These are phyloP conservation scores for Trichomycterus rosablanca DNA, from an alignment of 2,113 vertebrate species.

Conservation along the genomic window DNA sequence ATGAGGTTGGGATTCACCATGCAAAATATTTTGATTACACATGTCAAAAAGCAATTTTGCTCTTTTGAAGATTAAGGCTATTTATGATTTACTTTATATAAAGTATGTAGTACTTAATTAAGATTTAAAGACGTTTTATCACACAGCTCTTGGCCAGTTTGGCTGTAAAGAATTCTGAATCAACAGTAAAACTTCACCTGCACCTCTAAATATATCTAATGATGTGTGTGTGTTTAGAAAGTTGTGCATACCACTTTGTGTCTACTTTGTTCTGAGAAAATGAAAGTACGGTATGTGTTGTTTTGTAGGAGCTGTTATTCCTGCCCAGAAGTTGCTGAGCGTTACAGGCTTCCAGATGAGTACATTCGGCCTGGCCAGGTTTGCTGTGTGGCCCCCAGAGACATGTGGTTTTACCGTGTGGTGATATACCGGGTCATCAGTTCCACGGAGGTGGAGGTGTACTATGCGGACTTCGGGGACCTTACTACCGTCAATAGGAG, in stretches of 20 bases:
- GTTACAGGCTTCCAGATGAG: conserved; percentile 73
- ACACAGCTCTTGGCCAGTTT: too few species aligned
- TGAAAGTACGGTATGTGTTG: not conserved
- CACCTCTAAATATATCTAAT: not conserved
- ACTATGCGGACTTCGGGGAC: conserved; percentile 83
- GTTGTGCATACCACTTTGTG: too few species aligned
- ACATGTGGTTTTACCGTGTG: conserved; percentile 85
- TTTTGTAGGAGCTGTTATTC: conserved; percentile 77
- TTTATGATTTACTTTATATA: too few species aligned
- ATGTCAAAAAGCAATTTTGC: too few species aligned
- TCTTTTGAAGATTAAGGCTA: too few species aligned
- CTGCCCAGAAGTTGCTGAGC: conserved; percentile 69
- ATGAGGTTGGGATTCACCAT: conserved; percentile 93
- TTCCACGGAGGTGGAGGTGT: conserved; percentile 77
- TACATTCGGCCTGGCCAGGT: conserved; percentile 79
- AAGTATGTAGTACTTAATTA: too few species aligned
- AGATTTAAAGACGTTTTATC: too few species aligned
- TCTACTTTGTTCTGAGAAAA: too few species aligned
- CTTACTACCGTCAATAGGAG: conserved; percentile 63
- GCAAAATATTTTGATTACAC: too few species aligned
- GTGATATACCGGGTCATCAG: conserved; percentile 76
- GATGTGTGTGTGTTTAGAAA: too few species aligned
- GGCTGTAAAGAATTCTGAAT: too few species aligned
- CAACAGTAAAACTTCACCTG: too few species aligned
- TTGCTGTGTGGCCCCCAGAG: conserved; percentile 72